Conservation (phyloP, 2,113 vertebrate species). For the Gymnocephalus cernua region DNA sequence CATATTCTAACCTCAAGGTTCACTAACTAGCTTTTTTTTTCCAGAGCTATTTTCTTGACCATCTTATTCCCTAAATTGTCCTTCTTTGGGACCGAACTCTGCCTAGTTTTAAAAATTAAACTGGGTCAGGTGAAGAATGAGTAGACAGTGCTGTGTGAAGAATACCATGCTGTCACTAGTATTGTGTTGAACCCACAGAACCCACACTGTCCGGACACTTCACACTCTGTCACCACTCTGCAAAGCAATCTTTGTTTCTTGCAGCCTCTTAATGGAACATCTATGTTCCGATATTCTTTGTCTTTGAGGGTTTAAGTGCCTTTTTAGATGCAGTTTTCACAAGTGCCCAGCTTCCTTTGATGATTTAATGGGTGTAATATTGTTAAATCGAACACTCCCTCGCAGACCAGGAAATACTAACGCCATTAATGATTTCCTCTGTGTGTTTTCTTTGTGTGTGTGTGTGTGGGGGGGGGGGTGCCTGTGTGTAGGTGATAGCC, state of each 20-base stretch:
- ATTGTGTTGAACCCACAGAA: conserved; percentile 1
- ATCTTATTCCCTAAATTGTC: neutral
- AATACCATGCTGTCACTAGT: conserved; percentile 5
- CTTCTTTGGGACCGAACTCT: neutral
- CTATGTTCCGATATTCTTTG: neutral
- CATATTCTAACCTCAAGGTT: neutral
- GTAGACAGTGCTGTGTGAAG: conserved; percentile 20
- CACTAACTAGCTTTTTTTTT: neutral
- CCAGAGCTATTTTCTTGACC: neutral
- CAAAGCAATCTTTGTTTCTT: conserved; percentile 26
- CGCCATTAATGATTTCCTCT: conserved; percentile 43
- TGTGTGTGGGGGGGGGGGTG: conserved; percentile 6
- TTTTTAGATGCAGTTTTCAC: neutral
- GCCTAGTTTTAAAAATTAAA: neutral
- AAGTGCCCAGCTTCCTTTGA: conserved; percentile 26
- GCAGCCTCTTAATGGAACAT: neutral
- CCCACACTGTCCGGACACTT: conserved; percentile 6
- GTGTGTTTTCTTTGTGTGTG: conserved; percentile 26
- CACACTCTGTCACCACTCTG: conserved; percentile 47
- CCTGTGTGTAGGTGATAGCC: conserved; percentile 88
- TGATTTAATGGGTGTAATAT: conserved; percentile 23
- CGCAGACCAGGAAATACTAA: conserved; percentile 60
- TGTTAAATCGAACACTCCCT: conserved; percentile 28
- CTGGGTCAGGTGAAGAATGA: conserved; percentile 11
- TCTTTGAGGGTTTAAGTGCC: neutral